Conservation (phyloP, 1,140 invertebrate species). For the Ooceraea biroi region DNA sequence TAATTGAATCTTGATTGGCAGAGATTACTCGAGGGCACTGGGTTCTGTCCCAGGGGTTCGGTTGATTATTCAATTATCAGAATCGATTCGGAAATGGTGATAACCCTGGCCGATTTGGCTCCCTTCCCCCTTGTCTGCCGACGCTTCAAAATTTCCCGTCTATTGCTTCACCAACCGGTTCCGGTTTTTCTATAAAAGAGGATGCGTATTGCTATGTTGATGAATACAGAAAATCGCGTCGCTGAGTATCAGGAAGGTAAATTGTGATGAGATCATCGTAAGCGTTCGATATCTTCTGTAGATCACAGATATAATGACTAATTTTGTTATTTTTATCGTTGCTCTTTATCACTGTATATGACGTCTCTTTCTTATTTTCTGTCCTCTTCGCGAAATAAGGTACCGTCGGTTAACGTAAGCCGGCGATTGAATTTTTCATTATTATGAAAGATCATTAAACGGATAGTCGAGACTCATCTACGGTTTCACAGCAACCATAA, state of each 20-base stretch:
- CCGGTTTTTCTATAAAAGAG: not conserved
- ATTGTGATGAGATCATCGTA: not conserved
- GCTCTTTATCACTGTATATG: not conserved
- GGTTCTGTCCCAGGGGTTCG: slow-evolving; percentile 71
- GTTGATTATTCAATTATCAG: slow-evolving; percentile 85
- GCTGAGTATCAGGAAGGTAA: not conserved
- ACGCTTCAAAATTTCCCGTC: slow-evolving; percentile 82
- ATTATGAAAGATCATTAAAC: not conserved
- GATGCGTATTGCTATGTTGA: not conserved
- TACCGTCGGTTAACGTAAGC: slow-evolving; percentile 14
- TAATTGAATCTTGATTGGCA: slow-evolving; percentile 81
- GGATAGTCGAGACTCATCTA: not conserved
- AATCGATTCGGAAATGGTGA: slow-evolving; percentile 85
- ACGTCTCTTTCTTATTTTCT: not conserved
- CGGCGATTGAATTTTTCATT: not conserved
- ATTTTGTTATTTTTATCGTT: not conserved
- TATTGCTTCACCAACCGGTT: slow-evolving; percentile 67
- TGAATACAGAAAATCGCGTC: not conserved
- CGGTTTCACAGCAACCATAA: slow-evolving; percentile 26
- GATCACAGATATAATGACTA: too few relatives aligned
- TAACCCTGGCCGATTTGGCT: slow-evolving; percentile 75
- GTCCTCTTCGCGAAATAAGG: not conserved
- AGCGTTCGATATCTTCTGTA: not conserved
- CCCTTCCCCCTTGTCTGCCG: slow-evolving; percentile 70
- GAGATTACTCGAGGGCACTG: slow-evolving; percentile 75